These are phyloP conservation scores for Nephotettix cincticeps DNA, from an alignment of 1,140 invertebrate genomes.

Conservation along the genomic window DNA sequence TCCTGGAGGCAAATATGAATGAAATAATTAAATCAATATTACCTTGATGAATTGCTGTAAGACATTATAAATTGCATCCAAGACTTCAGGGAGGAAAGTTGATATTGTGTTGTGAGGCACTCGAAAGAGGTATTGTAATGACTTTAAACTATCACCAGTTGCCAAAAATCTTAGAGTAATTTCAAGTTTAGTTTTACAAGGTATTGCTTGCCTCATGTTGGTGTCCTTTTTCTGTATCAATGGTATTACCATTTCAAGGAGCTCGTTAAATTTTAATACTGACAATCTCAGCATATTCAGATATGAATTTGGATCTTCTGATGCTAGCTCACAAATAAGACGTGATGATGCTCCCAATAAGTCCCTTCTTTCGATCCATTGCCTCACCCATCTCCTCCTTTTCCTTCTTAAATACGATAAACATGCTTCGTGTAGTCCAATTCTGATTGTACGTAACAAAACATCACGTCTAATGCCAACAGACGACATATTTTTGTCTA, in stretches of 20 bases:
- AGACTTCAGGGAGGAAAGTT: slow-evolving; percentile 16
- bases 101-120: slow-evolving; percentile 9
- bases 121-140: slow-evolving; percentile 12
- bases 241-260: neutral
- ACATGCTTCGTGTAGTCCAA: neutral
- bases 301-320: neutral
- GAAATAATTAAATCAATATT: neutral
- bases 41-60: neutral
- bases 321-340: neutral
- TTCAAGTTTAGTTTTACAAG: slow-evolving; percentile 6
- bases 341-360: neutral
- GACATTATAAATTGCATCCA: slow-evolving; percentile 14
- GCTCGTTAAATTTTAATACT: neutral
- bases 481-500: no score
- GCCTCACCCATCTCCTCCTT: neutral
- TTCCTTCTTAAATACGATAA: neutral
- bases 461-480: no score
- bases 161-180: slow-evolving; percentile 14
- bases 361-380: slow-evolving; percentile 1
- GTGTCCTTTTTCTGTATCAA: slow-evolving; percentile 8
- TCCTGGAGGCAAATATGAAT: no score
- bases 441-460: no score
- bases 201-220: slow-evolving; percentile 9
- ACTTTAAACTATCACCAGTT: slow-evolving; percentile 20
- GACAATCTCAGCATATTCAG: slow-evolving; percentile 15